A percentile compares a stretch with the other conserved stretches of the same genome.
phyloP scores from a whole-genome alignment of 35 echinoderm and acorn worm genomes.

The Patiria miniata region DNA sequence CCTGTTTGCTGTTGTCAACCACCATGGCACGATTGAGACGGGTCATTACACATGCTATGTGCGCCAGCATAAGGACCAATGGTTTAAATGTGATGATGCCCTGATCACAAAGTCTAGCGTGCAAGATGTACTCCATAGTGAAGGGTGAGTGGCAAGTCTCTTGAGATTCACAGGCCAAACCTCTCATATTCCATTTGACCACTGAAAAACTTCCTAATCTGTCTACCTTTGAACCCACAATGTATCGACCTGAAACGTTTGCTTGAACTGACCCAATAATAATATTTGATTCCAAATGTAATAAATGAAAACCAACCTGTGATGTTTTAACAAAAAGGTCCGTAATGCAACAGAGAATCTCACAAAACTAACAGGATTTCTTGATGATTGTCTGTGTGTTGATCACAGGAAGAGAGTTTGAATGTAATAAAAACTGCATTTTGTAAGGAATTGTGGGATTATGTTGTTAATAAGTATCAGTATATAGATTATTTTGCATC shows the following conservation, averaged over 20 bases:
- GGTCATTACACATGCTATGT: slow-evolving; percentile 99
- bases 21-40: slow-evolving; percentile 89
- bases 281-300: too few species aligned
- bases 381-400: too few species aligned
- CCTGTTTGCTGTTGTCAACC: slow-evolving; percentile 99
- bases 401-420: too few species aligned
- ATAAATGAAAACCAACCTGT: too few species aligned
- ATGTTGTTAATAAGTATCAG: too few species aligned
- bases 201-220: background rate
- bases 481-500: too few species aligned
- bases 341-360: too few species aligned
- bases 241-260: background rate
- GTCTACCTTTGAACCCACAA: background rate
- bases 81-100: slow-evolving; percentile 99
- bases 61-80: slow-evolving; percentile 94
- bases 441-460: too few species aligned
- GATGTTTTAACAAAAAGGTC: too few species aligned
- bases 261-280: background rate
- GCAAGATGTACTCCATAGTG: slow-evolving; percentile 95
- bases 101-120: slow-evolving; percentile 83
- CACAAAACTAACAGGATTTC: too few species aligned
- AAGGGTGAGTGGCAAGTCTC: slow-evolving; percentile 74
- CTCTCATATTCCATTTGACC: background rate
- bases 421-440: too few species aligned
- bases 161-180: background rate